Evolutionary conservation across 1,140 invertebrate species (phyloP), one percentile per base, ranked within the genome.

Genomic region (Drosophila auraria): DNA sequence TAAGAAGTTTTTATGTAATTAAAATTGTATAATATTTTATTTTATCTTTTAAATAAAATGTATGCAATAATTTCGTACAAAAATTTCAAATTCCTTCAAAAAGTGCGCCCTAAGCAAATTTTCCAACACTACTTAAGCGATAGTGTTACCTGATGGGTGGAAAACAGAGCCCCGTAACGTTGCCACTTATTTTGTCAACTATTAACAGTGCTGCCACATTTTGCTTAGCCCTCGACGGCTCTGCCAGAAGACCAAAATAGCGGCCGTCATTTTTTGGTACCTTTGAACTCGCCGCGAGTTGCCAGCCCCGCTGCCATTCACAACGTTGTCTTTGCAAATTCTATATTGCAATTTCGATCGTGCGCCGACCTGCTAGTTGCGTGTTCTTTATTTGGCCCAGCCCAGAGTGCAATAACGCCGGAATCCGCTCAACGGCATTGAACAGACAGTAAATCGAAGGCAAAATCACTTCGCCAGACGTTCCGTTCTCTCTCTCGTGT

Each of bases 311-410:
- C 33, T 36, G 33, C 33, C 33, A 33, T 33, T 33, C 33, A 33
- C 33, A 33, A 33, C 40, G 40, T 42, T 42, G 40, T 42, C 40
- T 44, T 44, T n/a, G 42, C 42, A 9, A 44, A 44, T n/a, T n/a
- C 15, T 42, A n/a, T n/a, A 51, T 53, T 33, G 27, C 53, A 56
- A 56, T 38, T 56, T 56, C 20, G 17, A 56, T 38, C 53, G 53
- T 38, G 53, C 17, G 17, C 17, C 53, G 33, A 38, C 33, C 33
- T 25, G 14, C 54, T 14, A 57, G 36, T 40, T 40, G 40, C 40
- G 63, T 65, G 63, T 63, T 45, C 63, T 25, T 15, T 27, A 63
- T 63, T 66, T 66, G 27, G 11, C 25, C 30, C 17, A 25, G 57
- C 57, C 27, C n/a, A 25, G 11, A 25, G 58, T 36, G 58, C 14